These are phyloP conservation scores for Tretioscincus oriximinensis DNA, from an alignment of 2,113 vertebrate genomes.

Conservation along the genomic window DNA sequence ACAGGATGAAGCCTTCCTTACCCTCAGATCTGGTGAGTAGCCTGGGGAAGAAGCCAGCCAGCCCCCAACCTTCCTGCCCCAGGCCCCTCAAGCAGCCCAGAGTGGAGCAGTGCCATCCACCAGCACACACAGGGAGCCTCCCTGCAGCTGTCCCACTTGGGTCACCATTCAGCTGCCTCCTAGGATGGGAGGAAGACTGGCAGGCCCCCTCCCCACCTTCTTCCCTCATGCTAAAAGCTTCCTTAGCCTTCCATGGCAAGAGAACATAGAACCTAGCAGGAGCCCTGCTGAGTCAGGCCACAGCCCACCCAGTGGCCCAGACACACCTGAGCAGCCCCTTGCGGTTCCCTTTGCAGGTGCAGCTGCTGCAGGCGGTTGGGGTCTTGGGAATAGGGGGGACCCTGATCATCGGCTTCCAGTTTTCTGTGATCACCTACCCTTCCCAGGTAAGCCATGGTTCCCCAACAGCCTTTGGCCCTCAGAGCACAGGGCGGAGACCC, in stretches of 20 bases:
- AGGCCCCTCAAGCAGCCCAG: background rate
- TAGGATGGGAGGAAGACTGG: too few species aligned
- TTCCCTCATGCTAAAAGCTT: too few species aligned
- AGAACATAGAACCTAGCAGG: too few species aligned
- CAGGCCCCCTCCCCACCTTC: too few species aligned
- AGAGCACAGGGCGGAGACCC: background rate
- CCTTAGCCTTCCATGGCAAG: too few species aligned
- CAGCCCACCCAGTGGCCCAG: too few species aligned
- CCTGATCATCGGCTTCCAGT: conserved; percentile 76
- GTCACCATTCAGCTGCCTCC: too few species aligned
- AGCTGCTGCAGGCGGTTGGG: conserved; percentile 52
- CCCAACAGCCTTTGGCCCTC: background rate
- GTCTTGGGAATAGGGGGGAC: conserved; percentile 79
- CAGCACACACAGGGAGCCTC: too few species aligned
- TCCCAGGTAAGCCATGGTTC: conserved; percentile 72
- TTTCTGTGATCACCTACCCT: conserved; percentile 80
- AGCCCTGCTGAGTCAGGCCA: too few species aligned
- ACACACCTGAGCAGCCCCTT: background rate
- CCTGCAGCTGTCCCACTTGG: too few species aligned
- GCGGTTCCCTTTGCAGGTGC: conserved; percentile 50
- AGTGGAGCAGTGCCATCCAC: background rate
- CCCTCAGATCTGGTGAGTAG: conserved; percentile 60
- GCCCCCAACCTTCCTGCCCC: too few species aligned
- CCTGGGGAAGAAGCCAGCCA: background rate
- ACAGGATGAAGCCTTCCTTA: conserved; percentile 44